phyloP scores from a whole-genome alignment of 2,888 invertebrate genomes.

The Melanchra persicariae region DNA sequence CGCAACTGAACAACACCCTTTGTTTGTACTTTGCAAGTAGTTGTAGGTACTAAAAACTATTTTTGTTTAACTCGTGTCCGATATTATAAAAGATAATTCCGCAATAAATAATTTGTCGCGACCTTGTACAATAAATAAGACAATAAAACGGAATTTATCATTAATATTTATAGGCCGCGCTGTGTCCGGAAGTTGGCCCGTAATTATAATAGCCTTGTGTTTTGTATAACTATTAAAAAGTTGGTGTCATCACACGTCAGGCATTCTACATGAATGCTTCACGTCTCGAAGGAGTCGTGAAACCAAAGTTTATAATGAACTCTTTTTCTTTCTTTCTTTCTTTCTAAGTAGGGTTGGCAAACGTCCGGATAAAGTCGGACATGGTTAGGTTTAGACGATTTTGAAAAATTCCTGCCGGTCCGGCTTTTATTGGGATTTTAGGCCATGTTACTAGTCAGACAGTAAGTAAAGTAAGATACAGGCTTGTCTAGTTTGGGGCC shows the following conservation, averaged over 20 bases:
- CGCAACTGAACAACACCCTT: slow-evolving; percentile 8
- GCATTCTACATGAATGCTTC: slow-evolving; percentile 30
- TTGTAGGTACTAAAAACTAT: not conserved
- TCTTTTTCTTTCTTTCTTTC: no score
- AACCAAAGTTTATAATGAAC: no score
- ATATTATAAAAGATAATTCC: slow-evolving; percentile 15
- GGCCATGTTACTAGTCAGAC: not conserved
- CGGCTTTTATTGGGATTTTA: not conserved
- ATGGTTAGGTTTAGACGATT: not conserved
- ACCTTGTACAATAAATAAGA: slow-evolving; percentile 46
- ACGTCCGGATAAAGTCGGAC: not conserved
- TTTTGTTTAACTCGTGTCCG: not conserved
- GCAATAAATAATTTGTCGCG: slow-evolving; percentile 6
- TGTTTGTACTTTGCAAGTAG: slow-evolving; percentile 20
- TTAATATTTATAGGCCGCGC: slow-evolving; percentile 50
- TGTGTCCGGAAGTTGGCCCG: slow-evolving; percentile 31
- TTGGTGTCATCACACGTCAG: slow-evolving; percentile 31
- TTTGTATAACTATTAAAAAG: slow-evolving; percentile 29
- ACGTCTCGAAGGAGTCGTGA: slow-evolving; percentile 20
- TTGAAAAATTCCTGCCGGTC: not conserved
- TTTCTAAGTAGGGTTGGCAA: slow-evolving; percentile 6
- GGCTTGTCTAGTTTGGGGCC: no score
- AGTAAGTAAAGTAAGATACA: no score
- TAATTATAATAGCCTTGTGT: slow-evolving; percentile 44
- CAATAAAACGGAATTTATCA: slow-evolving; percentile 47